Evolutionary conservation across 2,797 vertebrate species (phyloP), one percentile per base, ranked within the genome.

Genomic region (Furcifer pardalis): DNA sequence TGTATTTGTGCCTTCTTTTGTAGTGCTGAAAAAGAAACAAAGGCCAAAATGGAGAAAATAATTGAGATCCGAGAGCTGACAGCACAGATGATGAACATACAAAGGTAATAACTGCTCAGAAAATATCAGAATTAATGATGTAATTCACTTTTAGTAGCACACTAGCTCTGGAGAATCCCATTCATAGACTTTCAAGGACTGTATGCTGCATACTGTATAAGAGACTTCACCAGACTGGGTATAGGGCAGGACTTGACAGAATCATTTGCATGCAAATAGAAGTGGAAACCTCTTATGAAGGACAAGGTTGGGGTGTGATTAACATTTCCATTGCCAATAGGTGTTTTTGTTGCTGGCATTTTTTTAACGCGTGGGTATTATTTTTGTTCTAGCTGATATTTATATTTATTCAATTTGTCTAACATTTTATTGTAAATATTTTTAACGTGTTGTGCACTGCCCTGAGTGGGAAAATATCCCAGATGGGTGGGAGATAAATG

Each of bases 1-100:
- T 73, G 23, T 5, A 0, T 65, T 79, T 66, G 86, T 32, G 5
- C 4, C 35, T 86, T 65, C 30, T 88, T 89, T 68, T 69, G 71
- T 86, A 99, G 98, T 81, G 97, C 97, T 49, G 97, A 97, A 89
- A 96, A 84, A 86, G 98, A 98, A 92, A 96, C 95, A 4, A 96
- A 97, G 92, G 92, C 93, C 30, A 98, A 97, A 87, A 88, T 95
- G 87, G 96, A 98, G 91, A 98, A 97, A 93, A 92, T 95, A 15
- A 46, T 78, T 0, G 96, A 97, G 92, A 97, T 97, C 83, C 97
- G 94, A 77, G 96, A 92, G 49, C 91, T 98, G 86, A 96, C 92
- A 1, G 91, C 94, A 25, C 96, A 98, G 93, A 98, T 98, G 82
- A 92, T 94, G 81, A 92, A 92, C 6, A 88, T 98, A 44, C 96